Base-by-base conservation (phyloP, 2,113 vertebrate genomes). In the Columbina picui region DNA sequence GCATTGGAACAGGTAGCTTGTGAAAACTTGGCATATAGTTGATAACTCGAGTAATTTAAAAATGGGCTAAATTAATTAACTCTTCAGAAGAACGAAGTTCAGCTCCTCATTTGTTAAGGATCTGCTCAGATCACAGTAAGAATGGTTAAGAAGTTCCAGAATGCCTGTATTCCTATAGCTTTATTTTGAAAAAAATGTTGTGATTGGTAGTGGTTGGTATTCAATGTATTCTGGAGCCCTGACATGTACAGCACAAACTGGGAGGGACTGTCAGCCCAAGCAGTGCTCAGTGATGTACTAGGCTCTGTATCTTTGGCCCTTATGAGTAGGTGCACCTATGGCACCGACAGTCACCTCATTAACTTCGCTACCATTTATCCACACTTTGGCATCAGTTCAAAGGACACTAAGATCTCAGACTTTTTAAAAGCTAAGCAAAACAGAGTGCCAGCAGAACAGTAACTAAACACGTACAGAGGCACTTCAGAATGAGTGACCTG, bases 321-420 rank as follows among this genome's bases (percentile, higher is more conserved):
- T 7, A 4, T 21, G 16, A 1, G 0, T 1, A 22, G 52, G 16
- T 9, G 7, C 70, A 59, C 3, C 1, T 17, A 5, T 13, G 39
- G 25, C 26, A n/a, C 19, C 29, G 43, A 8, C 7, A 36, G n/a
- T 14, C 49, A 73, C 67, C 50, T 52, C 30, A 29, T 21, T 38
- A 47, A 29, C 64, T 63, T 27, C 67, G 38, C 36, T 87, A 36
- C 43, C 12, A 13, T 70, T 64, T 76, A 52, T 76, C 56, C 34
- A 36, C 38, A 7, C 18, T 30, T 68, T 75, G 32, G 14, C 34
- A 38, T 34, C 38, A 39, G 10, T 20, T 90, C 60, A 52, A 75
- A 78, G 21, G 26, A 27, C 27, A 26, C 12, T 7, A 19, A 53
- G 22, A 25, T 63, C 19, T 56, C 39, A 74, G 43, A 17, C 16